Evolutionary conservation across 2,797 vertebrate genomes (phyloP).

Genomic region (Sebastes kiyomatsui): DNA sequence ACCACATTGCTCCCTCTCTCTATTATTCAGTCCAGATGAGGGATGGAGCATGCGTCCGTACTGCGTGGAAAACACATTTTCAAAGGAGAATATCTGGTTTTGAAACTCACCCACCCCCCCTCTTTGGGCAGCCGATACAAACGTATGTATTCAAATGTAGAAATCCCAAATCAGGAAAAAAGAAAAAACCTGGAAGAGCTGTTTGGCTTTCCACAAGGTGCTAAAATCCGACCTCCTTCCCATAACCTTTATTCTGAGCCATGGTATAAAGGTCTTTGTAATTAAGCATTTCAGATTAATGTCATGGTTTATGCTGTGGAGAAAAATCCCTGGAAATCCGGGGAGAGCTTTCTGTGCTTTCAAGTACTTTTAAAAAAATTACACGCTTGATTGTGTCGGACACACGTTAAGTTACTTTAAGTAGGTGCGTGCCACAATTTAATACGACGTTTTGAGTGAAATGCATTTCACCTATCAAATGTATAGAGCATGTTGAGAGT

Average conservation of each 20-base stretch:
- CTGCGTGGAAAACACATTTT: conserved; percentile 82
- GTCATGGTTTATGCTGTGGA: conserved; percentile 14
- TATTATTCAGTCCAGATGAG: conserved; percentile 84
- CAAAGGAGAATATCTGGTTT: conserved; percentile 85
- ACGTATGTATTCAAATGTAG: conserved; percentile 55
- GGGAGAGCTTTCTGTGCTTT: conserved; percentile 3
- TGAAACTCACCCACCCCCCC: conserved; percentile 35
- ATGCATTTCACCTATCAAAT: conserved; percentile 53
- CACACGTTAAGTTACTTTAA: conserved; percentile 46
- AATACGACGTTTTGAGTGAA: conserved; percentile 36
- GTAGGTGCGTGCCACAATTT: conserved; percentile 51
- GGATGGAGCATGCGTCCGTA: conserved; percentile 65
- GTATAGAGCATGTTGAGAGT: conserved; percentile 47
- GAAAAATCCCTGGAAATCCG: conserved; percentile 13
- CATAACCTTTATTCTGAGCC: conserved; percentile 19
- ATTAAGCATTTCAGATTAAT: conserved; percentile 47
- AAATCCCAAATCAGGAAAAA: conserved; percentile 47
- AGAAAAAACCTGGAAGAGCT: conserved; percentile 26
- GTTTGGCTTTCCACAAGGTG: conserved; percentile 19
- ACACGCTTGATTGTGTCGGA: conserved; percentile 19
- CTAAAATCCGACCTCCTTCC: conserved; percentile 37
- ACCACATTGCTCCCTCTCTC: conserved; percentile 53
- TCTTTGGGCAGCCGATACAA: conserved; percentile 39
- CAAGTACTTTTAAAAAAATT: background rate
- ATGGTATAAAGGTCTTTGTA: conserved; percentile 14